phyloP scores from a whole-genome alignment of 2,113 vertebrate species.

The Mesembrinibis cayennensis region DNA sequence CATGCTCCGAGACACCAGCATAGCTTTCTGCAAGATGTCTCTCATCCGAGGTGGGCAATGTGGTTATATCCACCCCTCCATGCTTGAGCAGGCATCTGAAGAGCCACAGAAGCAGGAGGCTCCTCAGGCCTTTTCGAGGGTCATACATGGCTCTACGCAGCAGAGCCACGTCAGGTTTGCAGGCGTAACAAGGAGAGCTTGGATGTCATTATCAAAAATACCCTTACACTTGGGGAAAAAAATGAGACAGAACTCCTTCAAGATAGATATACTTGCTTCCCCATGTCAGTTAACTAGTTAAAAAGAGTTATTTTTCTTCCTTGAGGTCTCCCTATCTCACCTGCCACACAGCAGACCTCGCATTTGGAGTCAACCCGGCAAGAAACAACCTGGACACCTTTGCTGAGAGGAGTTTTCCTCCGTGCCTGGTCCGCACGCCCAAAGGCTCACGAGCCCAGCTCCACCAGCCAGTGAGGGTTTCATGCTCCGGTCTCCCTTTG shows the following conservation, averaged over 20 bases:
- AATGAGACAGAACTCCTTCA: accelerated
- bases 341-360: neutral
- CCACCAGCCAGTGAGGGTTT: neutral
- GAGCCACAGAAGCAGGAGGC: neutral
- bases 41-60: neutral
- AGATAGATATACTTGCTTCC: neutral
- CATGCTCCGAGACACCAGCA: accelerated
- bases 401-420: neutral
- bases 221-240: neutral
- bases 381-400: neutral
- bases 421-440: accelerated
- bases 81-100: neutral
- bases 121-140: neutral
- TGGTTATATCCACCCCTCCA: neutral
- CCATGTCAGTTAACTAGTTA: neutral
- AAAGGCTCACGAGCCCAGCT: neutral
- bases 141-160: accelerated
- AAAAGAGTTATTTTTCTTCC: neutral
- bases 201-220: neutral
- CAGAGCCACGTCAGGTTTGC: accelerated
- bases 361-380: neutral
- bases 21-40: neutral
- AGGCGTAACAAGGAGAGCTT: neutral
- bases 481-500: neutral
- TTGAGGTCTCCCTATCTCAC: neutral